A percentile compares a stretch with the other conserved stretches of the same genome.
Conservation (phyloP, 2,797 vertebrate species). For the Gymnoscopelus microlampas region DNA sequence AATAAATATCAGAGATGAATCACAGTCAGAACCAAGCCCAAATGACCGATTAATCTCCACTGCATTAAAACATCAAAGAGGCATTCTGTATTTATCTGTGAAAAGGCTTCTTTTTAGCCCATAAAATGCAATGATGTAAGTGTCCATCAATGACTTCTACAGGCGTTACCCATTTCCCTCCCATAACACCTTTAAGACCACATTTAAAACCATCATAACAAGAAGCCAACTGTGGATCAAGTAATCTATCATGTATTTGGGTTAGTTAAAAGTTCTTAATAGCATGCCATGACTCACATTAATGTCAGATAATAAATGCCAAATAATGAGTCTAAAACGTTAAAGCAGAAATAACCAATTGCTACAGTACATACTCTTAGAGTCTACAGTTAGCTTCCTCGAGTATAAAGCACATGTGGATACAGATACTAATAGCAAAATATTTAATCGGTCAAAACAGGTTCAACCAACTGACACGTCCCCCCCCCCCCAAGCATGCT, state of each 20-base stretch:
- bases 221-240: slow-evolving; percentile 43
- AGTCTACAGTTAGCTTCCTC: background rate
- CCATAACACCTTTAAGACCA: slow-evolving; percentile 25
- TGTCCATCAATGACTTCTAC: slow-evolving; percentile 25
- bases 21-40: slow-evolving; percentile 58
- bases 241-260: slow-evolving; percentile 45
- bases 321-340: slow-evolving; percentile 47
- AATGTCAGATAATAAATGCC: slow-evolving; percentile 42
- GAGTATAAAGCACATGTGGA: background rate
- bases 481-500: slow-evolving; percentile 18
- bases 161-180: slow-evolving; percentile 17
- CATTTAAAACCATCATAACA: slow-evolving; percentile 35
- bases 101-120: slow-evolving; percentile 38
- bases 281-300: slow-evolving; percentile 27
- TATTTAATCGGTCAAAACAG: slow-evolving; percentile 23
- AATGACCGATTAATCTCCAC: slow-evolving; percentile 46
- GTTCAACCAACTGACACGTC: slow-evolving; percentile 40
- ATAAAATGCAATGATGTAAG: slow-evolving; percentile 44
- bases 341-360: slow-evolving; percentile 38
- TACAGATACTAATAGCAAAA: slow-evolving; percentile 38
- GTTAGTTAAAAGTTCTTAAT: slow-evolving; percentile 31
- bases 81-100: slow-evolving; percentile 41
- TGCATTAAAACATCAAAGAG: slow-evolving; percentile 42
- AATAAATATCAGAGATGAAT: slow-evolving; percentile 66
- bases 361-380: slow-evolving; percentile 24